Base-by-base conservation (phyloP, 1,140 invertebrate species). In the Trissolcus basalis region DNA sequence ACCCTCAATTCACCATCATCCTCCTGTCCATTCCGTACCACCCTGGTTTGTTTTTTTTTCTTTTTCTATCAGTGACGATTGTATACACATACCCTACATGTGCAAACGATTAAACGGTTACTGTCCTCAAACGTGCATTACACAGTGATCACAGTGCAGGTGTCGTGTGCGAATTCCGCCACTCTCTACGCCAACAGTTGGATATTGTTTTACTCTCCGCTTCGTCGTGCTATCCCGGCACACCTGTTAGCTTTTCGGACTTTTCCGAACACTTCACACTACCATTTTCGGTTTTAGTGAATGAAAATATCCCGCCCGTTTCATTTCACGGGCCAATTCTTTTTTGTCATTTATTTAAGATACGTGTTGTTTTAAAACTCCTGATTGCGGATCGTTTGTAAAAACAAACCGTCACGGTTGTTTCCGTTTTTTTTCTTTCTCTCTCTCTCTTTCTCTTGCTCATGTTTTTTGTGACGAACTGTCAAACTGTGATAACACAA, bases 151-250 rank as follows among this genome's bases (percentile, higher is more conserved):
- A 12, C 7, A 33, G 10, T 41, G 32, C 16, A 13, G 51, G 3
- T 33, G 12, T 9, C 19, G 19, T 51, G 10, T 51, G 6, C 12
- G 14, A 27, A 27, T 27, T 27, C 19, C 15, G 11, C 8, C 7
- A 15, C 15, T 47, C 9, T 27, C 19, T 27, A 27, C 19, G 19
- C 19, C 19, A 27, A 27, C 50, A 19, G 36, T 54, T 54, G 51
- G 51, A 54, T 54, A 54, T 54, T 54, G 51, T 43, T 54, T 54
- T 54, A 11, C 36, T 11, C 36, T 11, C 9, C n/a, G n/a, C 9
- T 39, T 11, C 36, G 36, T 13, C 13, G 13, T 44, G 13, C n/a
- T 13, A 44, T 12, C 11, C 13, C 13, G 33, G 7, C 10, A 53
- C 50, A 53, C 50, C 43, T 58, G 19, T 58, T 58, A 32, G 15